These are phyloP conservation scores for Mixornis gularis DNA, from an alignment of 2,113 vertebrate species.

Conservation along the genomic window DNA sequence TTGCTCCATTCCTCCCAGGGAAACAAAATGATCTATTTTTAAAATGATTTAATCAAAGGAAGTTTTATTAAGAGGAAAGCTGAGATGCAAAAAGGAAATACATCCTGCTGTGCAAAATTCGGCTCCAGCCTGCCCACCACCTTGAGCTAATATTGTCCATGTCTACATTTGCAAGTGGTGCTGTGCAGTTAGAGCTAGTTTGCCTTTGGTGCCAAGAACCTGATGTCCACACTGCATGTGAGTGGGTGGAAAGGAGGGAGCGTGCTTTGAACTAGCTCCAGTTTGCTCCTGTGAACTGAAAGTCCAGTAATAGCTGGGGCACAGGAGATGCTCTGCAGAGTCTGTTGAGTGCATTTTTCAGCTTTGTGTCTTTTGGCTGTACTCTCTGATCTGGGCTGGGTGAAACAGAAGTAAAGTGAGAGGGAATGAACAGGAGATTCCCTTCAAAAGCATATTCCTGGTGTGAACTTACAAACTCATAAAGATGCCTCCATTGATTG, in stretches of 20 bases:
- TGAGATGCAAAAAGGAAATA: not conserved
- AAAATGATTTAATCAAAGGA: not conserved
- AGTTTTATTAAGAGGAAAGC: not conserved
- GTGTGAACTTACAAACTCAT: not conserved
- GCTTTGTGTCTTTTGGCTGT: not conserved
- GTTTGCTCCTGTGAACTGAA: not conserved
- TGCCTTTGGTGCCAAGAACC: not conserved
- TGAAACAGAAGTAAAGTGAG: not conserved
- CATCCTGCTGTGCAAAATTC: not conserved
- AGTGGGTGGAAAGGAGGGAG: not conserved
- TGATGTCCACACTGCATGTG: not conserved
- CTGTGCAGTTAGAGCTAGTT: not conserved
- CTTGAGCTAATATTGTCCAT: not conserved
- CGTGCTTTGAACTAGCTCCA: not conserved
- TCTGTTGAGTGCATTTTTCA: not conserved
- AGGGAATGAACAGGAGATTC: not conserved
- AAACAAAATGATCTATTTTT: not conserved
- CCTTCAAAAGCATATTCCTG: not conserved
- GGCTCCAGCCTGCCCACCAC: not conserved
- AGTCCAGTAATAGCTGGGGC: not conserved
- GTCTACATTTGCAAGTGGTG: not conserved
- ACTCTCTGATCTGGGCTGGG: not conserved
- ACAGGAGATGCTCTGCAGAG: not conserved
- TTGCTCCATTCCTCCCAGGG: not conserved
- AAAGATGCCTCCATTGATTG: not conserved